These are phyloP conservation scores for Zophobas morio DNA, from an alignment of 1,140 invertebrate genomes.

Conservation along the genomic window DNA sequence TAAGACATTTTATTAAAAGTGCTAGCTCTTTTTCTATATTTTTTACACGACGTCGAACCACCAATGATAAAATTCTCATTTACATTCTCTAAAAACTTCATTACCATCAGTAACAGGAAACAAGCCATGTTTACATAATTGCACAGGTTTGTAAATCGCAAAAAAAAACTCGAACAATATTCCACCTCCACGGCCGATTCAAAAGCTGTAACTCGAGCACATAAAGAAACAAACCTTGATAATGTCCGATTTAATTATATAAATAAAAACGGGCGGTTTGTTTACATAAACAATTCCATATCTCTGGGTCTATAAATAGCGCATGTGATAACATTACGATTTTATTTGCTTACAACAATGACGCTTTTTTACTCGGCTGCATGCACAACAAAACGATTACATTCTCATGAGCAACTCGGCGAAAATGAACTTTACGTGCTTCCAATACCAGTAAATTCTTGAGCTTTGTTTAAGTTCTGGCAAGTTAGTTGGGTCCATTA, in stretches of 20 bases:
- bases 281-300: slow-evolving; percentile 39
- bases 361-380: slow-evolving; percentile 27
- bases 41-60: too few relatives aligned
- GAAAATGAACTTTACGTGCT: slow-evolving; percentile 17
- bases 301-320: slow-evolving; percentile 31
- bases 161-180: too few relatives aligned
- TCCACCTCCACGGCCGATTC: too few relatives aligned
- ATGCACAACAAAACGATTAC: slow-evolving; percentile 10
- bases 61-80: too few relatives aligned
- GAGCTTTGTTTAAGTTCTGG: slow-evolving; percentile 35
- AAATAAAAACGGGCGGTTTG: slow-evolving; percentile 32
- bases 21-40: too few relatives aligned
- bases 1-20: too few relatives aligned
- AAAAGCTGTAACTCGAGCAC: background rate
- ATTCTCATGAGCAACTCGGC: background rate
- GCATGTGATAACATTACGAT: slow-evolving; percentile 25
- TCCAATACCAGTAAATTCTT: slow-evolving; percentile 33
- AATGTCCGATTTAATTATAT: slow-evolving; percentile 31
- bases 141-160: too few relatives aligned
- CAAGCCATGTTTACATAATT: too few relatives aligned
- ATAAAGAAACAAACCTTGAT: slow-evolving; percentile 30
- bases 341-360: slow-evolving; percentile 35
- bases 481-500: slow-evolving; percentile 33
- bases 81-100: too few relatives aligned
- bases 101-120: too few relatives aligned